Percentiles rank a stretch among this genome's conserved stretches.
Evolutionary conservation across 2,797 vertebrate species (phyloP).

Genomic region (Mus spretus): DNA sequence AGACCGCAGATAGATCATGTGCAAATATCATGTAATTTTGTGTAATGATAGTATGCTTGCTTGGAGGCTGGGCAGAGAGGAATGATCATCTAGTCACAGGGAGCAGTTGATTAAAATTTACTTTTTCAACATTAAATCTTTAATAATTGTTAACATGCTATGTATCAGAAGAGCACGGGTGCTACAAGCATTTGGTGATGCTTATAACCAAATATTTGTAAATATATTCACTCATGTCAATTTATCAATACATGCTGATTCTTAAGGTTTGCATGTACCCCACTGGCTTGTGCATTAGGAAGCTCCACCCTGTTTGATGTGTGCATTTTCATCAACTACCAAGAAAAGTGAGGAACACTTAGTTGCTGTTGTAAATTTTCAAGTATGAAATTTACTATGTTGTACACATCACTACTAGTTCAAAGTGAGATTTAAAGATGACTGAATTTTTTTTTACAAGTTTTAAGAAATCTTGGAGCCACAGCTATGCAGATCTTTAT

Average conservation of each 20-base stretch:
- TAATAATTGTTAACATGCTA: constrained; percentile 17
- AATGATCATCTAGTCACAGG: not conserved
- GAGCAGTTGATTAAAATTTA: not conserved
- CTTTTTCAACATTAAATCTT: constrained; percentile 44
- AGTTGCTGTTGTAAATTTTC: constrained; percentile 8
- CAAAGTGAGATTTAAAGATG: constrained; percentile 15
- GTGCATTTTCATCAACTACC: not conserved
- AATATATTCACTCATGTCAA: not conserved
- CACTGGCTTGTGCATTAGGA: not conserved
- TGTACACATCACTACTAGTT: not conserved
- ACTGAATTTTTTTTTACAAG: constrained; percentile 21
- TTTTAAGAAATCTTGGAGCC: constrained; percentile 30
- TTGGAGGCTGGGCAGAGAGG: not conserved
- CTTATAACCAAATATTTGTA: not conserved
- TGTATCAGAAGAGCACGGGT: not conserved
- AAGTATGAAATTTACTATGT: not conserved
- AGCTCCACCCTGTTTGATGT: not conserved
- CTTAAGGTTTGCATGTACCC: not conserved
- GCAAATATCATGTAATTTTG: not conserved
- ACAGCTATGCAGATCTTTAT: not conserved
- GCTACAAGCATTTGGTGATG: not conserved
- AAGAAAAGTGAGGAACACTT: not conserved
- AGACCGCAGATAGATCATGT: not conserved
- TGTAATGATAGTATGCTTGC: not conserved
- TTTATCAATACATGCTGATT: not conserved